A percentile compares a stretch with the other conserved stretches of the same genome.
phyloP scores from a whole-genome alignment of 2,888 invertebrate genomes.

The Dendrolimus houi region DNA sequence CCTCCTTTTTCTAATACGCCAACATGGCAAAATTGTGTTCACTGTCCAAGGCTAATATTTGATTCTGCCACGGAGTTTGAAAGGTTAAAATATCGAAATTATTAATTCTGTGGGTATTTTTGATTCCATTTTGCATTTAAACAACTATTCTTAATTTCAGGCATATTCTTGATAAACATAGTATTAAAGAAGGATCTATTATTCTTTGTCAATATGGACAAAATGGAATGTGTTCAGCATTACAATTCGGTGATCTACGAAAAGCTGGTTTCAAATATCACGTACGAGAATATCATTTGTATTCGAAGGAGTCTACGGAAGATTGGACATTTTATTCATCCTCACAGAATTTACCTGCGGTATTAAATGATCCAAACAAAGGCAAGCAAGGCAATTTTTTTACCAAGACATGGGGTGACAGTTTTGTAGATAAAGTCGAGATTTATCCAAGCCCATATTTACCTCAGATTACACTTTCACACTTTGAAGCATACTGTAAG shows the following conservation, averaged over 20 bases:
- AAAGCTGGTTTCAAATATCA: constrained; percentile 93
- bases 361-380: constrained; percentile 94
- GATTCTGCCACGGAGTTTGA: constrained; percentile 77
- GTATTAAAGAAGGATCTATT: constrained; percentile 90
- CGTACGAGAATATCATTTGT: constrained; percentile 81
- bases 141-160: constrained; percentile 52
- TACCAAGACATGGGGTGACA: constrained; percentile 98
- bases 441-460: constrained; percentile 87
- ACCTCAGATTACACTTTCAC: constrained; percentile 87
- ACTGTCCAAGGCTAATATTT: constrained; percentile 77
- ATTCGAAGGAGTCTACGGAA: constrained; percentile 52
- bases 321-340: constrained; percentile 93
- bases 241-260: constrained; percentile 92
- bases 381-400: constrained; percentile 95
- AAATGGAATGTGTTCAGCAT: constrained; percentile 89
- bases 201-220: constrained; percentile 92
- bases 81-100: constrained; percentile 51
- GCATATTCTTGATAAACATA: constrained; percentile 87
- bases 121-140: background rate
- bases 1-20: constrained; percentile 47
- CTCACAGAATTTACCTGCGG: constrained; percentile 95
- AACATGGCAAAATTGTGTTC: constrained; percentile 78
- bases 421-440: constrained; percentile 89
- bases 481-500: constrained; percentile 92
- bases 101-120: background rate